phyloP scores from a whole-genome alignment of 2,113 vertebrate species.

The Glaucomys volans region DNA sequence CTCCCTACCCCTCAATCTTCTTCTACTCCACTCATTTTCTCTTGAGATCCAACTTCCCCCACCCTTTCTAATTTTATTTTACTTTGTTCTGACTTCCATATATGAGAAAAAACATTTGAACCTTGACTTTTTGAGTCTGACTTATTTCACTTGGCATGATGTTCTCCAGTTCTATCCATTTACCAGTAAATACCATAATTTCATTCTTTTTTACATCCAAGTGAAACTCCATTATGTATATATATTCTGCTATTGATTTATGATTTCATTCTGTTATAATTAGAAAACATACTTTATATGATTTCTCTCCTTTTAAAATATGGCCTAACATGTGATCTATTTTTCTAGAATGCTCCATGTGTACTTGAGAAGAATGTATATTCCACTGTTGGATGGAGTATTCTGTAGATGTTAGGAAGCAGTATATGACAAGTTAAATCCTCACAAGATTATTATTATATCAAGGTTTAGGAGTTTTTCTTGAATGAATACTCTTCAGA shows the following conservation, averaged over 20 bases:
- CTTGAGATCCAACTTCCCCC: too few relatives aligned
- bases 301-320: neutral
- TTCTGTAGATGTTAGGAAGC: neutral
- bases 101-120: too few relatives aligned
- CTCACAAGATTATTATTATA: neutral
- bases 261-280: neutral
- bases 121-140: too few relatives aligned
- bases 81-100: too few relatives aligned
- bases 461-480: neutral
- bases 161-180: too few relatives aligned
- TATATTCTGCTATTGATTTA: too few relatives aligned
- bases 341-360: conserved; percentile 17
- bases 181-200: too few relatives aligned
- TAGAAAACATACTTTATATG: conserved; percentile 3
- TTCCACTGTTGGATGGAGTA: neutral
- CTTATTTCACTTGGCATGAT: too few relatives aligned
- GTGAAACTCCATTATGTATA: too few relatives aligned
- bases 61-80: neutral
- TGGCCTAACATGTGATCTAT: neutral
- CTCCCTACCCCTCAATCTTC: too few relatives aligned
- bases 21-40: too few relatives aligned
- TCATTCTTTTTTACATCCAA: too few relatives aligned
- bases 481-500: neutral
- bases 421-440: neutral
- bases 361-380: conserved; percentile 3